Evolutionary conservation across 2,113 vertebrate genomes (phyloP).

Genomic region (Panurus biarmicus): DNA sequence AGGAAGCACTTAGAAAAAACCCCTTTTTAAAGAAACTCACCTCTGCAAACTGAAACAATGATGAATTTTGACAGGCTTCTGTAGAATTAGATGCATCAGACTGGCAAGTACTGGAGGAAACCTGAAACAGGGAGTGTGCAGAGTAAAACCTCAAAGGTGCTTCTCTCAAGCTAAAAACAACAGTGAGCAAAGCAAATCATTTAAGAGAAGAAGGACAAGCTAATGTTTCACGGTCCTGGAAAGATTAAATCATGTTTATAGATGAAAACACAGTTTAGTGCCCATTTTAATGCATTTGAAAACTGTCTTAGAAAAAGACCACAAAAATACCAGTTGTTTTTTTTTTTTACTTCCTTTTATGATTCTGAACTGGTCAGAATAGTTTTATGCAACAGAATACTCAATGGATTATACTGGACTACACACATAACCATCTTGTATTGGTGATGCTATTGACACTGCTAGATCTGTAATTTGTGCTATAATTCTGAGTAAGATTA

Average conservation of each 20-base stretch:
- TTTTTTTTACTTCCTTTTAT: neutral
- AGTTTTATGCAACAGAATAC: neutral
- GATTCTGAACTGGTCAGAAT: neutral
- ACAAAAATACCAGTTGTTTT: neutral
- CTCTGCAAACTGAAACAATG: slow-evolving; percentile 84
- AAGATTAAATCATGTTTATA: neutral
- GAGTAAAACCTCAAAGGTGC: neutral
- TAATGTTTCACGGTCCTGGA: neutral
- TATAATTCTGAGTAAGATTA: neutral
- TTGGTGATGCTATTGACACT: neutral
- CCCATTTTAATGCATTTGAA: neutral
- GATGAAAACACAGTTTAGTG: neutral
- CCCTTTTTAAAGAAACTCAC: slow-evolving; percentile 52
- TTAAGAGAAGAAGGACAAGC: neutral
- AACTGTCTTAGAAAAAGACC: neutral
- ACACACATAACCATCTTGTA: neutral
- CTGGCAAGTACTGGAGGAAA: slow-evolving; percentile 74
- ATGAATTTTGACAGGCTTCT: slow-evolving; percentile 77
- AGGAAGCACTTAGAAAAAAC: neutral
- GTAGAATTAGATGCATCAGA: slow-evolving; percentile 74
- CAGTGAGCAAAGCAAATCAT: neutral
- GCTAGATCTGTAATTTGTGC: neutral
- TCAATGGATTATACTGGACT: neutral
- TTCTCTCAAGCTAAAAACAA: neutral
- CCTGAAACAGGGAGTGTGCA: slow-evolving; percentile 56